Base-by-base conservation (phyloP, 2,888 invertebrate species). In the Agrochola litura region DNA sequence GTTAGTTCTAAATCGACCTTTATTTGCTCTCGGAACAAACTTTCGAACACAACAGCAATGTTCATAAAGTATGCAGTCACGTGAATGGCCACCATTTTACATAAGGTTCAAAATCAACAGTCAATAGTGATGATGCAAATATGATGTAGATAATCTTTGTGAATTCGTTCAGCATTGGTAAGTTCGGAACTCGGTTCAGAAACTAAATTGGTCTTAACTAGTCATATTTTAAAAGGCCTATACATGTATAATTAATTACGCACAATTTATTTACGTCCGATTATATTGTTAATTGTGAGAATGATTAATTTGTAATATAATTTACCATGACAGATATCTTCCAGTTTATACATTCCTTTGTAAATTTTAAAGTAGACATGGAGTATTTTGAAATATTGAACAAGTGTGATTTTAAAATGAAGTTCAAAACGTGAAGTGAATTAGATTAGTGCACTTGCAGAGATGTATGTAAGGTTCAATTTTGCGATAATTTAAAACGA, bases 211-310 rank as follows among this genome's bases (percentile, higher is more conserved):
- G 93, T 93, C 93, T 93, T 94, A 91, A 93, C 96, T 96, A 96
- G 96, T 96, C 96, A 96, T 95, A 92, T 92, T 92, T 92, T 90
- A 86, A 90, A 95, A 95, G 96, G 96, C 96, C 96, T 96, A 95
- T 85, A 68, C 37, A 41, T 68, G 37, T 68, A 81, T 89, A 89
- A 88, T 91, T 92, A 92, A 89, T 91, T 92, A 92, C 95, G 96
- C 96, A 96, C 96, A 96, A 95, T 92, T 93, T 91, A 88, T 91
- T 92, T 91, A 90, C 89, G 89, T 91, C 83, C 86, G 82, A 85
- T 84, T 79, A 69, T 81, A 88, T 79, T 86, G 82, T 84, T 77
- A 83, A 90, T 83, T 82, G 76, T 84, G 73, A 73, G 82, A 84
- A 83, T 76, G 82, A 82, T 80, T 84, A 65, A 58, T 82, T 84